Conservation (phyloP, 2,113 vertebrate species). For the Phalacrocorax pelagicus region DNA sequence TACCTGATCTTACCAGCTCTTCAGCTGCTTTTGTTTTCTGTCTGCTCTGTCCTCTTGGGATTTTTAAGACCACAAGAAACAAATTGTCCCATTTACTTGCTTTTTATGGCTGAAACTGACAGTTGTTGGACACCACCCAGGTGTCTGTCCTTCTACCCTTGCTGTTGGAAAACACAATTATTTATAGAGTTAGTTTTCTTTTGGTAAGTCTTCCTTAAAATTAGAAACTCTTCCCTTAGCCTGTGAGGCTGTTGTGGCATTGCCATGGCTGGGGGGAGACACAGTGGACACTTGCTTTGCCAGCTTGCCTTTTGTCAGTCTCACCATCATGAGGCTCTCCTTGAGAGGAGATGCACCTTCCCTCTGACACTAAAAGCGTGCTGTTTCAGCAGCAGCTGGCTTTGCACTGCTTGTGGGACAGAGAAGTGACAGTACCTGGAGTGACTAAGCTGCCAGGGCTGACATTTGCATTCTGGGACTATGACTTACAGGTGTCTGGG, state of each 20-base stretch:
- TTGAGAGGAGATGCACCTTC: neutral
- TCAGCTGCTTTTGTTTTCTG: neutral
- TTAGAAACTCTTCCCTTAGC: neutral
- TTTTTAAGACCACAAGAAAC: neutral
- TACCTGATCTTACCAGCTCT: fast-evolving
- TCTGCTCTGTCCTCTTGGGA: neutral
- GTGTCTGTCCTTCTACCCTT: neutral
- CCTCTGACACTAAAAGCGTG: neutral
- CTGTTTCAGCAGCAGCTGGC: fast-evolving
- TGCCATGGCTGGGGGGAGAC: fast-evolving
- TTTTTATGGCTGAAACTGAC: neutral
- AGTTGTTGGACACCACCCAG: neutral
- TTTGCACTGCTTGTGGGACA: neutral
- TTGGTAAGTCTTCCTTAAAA: neutral
- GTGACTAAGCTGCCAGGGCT: too few species aligned
- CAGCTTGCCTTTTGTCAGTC: neutral
- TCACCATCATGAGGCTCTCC: too few species aligned
- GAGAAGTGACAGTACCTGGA: too few species aligned
- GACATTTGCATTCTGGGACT: neutral
- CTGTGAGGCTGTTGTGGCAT: too few species aligned
- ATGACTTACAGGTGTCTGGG: fast-evolving
- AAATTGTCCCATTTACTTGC: fast-evolving
- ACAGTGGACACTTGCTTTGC: fast-evolving
- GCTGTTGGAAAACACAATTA: neutral
- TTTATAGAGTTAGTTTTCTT: neutral